phyloP scores from a whole-genome alignment of 2,888 invertebrate genomes.

The Chrysodeixis includens region DNA sequence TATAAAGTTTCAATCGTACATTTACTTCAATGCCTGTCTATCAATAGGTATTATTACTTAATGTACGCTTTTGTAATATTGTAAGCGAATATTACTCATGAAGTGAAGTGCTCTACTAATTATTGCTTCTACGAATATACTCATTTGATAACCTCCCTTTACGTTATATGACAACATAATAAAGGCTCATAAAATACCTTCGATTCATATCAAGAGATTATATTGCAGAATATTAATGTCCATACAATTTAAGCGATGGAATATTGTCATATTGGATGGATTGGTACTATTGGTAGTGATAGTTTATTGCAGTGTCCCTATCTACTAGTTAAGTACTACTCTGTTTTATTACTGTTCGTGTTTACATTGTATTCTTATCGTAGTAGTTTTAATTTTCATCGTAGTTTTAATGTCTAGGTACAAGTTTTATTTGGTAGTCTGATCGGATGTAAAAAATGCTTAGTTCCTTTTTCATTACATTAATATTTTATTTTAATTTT shows the following conservation, averaged over 20 bases:
- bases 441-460: too few species aligned
- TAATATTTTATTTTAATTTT: too few species aligned
- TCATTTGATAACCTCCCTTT: not conserved
- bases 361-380: not conserved
- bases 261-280: not conserved
- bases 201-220: not conserved
- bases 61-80: not conserved
- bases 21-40: too few species aligned
- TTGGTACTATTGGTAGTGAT: not conserved
- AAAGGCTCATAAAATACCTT: not conserved
- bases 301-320: not conserved
- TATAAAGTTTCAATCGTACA: too few species aligned
- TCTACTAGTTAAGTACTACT: not conserved
- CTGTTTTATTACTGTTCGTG: not conserved
- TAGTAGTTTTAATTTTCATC: conserved; percentile 1
- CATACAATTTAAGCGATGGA: conserved; percentile 1
- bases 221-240: conserved; percentile 4
- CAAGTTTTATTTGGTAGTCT: too few species aligned
- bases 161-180: not conserved
- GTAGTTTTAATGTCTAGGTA: not conserved
- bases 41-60: too few species aligned
- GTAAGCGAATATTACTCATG: not conserved
- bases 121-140: conserved; percentile 13
- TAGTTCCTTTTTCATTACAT: too few species aligned
- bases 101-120: not conserved